These are phyloP conservation scores for Meta bourneti DNA, from an alignment of 2,888 invertebrate genomes.

Conservation along the genomic window DNA sequence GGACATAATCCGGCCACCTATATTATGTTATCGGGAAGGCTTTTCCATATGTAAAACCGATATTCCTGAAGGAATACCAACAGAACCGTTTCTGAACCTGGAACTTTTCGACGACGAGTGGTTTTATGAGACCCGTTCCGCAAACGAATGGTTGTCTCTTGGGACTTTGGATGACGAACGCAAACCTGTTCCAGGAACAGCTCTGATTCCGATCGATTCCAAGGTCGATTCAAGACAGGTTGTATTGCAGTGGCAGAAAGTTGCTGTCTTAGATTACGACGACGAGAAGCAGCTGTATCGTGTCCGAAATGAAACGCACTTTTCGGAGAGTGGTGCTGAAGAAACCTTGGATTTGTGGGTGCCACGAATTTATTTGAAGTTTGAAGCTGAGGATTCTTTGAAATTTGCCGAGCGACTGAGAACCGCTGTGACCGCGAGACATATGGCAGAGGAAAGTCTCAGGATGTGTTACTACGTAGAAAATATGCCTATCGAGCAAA, in stretches of 20 bases:
- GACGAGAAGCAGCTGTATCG: constrained; percentile 25
- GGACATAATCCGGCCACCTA: constrained; percentile 33
- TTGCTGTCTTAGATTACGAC: constrained; percentile 61
- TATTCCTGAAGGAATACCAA: constrained; percentile 43
- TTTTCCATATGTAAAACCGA: constrained; percentile 2
- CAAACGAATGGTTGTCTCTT: constrained; percentile 63
- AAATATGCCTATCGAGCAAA: constrained; percentile 42
- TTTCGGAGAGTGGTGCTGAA: neutral
- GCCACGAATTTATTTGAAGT: constrained; percentile 63
- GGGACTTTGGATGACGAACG: constrained; percentile 29
- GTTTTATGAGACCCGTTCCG: constrained; percentile 53
- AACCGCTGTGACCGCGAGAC: constrained; percentile 44
- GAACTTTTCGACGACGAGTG: constrained; percentile 66
- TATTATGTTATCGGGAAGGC: constrained; percentile 4
- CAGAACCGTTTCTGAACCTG: constrained; percentile 49
- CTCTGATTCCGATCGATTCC: constrained; percentile 27
- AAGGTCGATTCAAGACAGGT: neutral
- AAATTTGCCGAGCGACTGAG: constrained; percentile 45
- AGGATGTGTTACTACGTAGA: constrained; percentile 56
- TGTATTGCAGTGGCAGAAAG: constrained; percentile 59
- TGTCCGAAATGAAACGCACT: constrained; percentile 23
- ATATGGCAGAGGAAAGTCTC: constrained; percentile 54
- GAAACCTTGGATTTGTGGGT: constrained; percentile 45
- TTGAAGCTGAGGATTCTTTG: constrained; percentile 63
- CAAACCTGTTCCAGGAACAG: constrained; percentile 60